phyloP scores from a whole-genome alignment of 2,113 vertebrate genomes.

The Eulacestoma nigropectus region DNA sequence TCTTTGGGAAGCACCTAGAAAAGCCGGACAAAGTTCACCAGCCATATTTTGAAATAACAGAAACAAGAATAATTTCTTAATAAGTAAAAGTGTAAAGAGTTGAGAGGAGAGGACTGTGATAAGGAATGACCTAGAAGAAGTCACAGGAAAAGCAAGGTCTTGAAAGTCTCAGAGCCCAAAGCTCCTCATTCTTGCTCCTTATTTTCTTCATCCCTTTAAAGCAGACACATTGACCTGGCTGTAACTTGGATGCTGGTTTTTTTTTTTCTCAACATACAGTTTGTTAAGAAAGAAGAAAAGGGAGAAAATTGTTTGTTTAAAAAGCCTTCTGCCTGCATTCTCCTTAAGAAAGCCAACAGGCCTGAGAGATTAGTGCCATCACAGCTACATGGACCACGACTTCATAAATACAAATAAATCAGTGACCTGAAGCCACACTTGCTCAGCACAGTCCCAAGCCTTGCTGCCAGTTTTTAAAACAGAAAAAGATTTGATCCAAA shows the following conservation, averaged over 20 bases:
- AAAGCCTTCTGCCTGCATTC: not conserved
- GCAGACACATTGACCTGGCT: not conserved
- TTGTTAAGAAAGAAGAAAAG: not conserved
- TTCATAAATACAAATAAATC: not conserved
- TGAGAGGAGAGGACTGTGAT: not conserved
- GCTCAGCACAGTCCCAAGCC: not conserved
- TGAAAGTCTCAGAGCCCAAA: not conserved
- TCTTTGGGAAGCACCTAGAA: not conserved
- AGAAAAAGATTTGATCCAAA: slow-evolving; percentile 17
- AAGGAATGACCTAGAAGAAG: not conserved
- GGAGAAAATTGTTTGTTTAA: not conserved
- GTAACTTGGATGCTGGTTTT: not conserved
- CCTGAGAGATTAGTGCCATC: not conserved
- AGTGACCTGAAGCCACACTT: not conserved
- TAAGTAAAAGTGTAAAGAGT: not conserved
- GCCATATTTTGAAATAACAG: not conserved
- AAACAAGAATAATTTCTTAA: not conserved
- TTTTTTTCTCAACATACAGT: not conserved
- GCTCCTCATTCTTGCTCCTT: not conserved
- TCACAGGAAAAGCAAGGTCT: not conserved
- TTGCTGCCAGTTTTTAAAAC: slow-evolving; percentile 19
- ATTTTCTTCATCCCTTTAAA: not conserved
- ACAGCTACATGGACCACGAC: not conserved
- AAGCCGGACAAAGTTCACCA: not conserved
- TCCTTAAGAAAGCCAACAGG: not conserved